Percentiles rank a stretch among this genome's conserved stretches.
Conservation (phyloP, 2,797 vertebrate species). For the Helostoma temminkii region DNA sequence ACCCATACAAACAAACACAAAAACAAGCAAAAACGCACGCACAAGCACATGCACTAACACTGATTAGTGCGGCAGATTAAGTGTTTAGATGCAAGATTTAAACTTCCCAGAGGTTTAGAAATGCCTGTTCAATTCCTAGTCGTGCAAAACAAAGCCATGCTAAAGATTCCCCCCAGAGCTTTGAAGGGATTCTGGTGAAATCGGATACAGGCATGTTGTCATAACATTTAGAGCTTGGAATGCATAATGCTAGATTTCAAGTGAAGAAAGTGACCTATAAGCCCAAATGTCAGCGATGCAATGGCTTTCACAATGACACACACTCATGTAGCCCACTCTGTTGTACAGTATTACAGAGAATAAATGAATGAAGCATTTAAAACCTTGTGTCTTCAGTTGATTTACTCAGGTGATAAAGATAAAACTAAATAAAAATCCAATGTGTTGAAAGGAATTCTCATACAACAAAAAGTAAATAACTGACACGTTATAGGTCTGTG, state of each 20-base stretch:
- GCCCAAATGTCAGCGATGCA: constrained; percentile 20
- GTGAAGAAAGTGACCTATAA: constrained; percentile 54
- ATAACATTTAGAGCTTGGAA: constrained; percentile 72
- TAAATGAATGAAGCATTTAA: not conserved
- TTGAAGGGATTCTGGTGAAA: constrained; percentile 72
- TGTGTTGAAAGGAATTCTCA: not conserved
- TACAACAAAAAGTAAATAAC: too few relatives aligned
- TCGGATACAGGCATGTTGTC: constrained; percentile 69
- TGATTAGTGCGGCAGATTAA: constrained; percentile 40
- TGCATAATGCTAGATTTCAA: constrained; percentile 57
- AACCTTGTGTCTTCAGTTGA: not conserved
- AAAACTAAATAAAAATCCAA: not conserved
- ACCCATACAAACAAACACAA: constrained; percentile 31
- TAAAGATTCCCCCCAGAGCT: constrained; percentile 64
- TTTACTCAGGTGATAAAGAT: not conserved
- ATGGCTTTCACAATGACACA: constrained; percentile 1
- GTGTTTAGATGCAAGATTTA: constrained; percentile 60
- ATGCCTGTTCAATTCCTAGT: constrained; percentile 68
- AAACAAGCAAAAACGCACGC: constrained; percentile 18
- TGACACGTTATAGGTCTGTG: too few relatives aligned
- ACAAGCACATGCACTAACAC: constrained; percentile 40
- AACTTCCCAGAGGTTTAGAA: constrained; percentile 57
- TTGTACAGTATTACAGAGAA: not conserved
- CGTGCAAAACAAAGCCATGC: constrained; percentile 74
- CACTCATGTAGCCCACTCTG: constrained; percentile 20